Base-by-base conservation (phyloP, 53 echinoderm and acorn worm genomes). In the Temnopleurus reevesii region DNA sequence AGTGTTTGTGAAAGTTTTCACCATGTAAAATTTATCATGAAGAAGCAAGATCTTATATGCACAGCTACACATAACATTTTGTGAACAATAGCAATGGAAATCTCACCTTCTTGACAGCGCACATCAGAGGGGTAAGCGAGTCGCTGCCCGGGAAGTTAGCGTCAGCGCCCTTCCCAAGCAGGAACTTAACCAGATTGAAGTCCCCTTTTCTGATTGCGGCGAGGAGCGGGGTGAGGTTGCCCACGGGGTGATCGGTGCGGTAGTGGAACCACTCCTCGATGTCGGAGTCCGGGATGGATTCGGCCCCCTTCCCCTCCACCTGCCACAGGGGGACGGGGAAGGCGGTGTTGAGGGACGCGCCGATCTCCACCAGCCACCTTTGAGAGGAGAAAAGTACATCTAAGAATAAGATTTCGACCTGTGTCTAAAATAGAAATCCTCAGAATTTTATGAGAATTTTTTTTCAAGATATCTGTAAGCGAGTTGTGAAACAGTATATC, bases 71-170 rank as follows among this genome's bases (percentile, higher is more conserved):
- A n/a, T n/a, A n/a, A n/a, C n/a, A n/a, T n/a, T n/a, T n/a, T n/a
- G n/a, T n/a, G n/a, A n/a, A n/a, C n/a, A n/a, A n/a, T n/a, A n/a
- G n/a, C n/a, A n/a, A n/a, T n/a, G n/a, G 15, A 0, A 12, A 8
- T 1, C 91, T 33, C 23, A 93, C 92, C 93, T 92, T 93, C 84
- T 76, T 94, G 58, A 99, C 96, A 35, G 99, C 99, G 88, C 93
- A 95, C 99, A 99, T 99, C 76, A 99, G 92, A 10, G 99, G 99
- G n/a, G 96, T 93, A 24, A 94, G 61, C 4, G 86, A 56, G 29
- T 91, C 86, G 46, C 91, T 89, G 65, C 93, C 99, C 3, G 91
- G 59, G 51, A 89, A 94, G 86, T 99, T 99, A 19, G 92, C 93
- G 66, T 94, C 92, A 27, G 96, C 99, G 1, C 99, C 99, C 12